phyloP scores from a whole-genome alignment of 1,140 invertebrate genomes.

The Aphelenchoides besseyi region DNA sequence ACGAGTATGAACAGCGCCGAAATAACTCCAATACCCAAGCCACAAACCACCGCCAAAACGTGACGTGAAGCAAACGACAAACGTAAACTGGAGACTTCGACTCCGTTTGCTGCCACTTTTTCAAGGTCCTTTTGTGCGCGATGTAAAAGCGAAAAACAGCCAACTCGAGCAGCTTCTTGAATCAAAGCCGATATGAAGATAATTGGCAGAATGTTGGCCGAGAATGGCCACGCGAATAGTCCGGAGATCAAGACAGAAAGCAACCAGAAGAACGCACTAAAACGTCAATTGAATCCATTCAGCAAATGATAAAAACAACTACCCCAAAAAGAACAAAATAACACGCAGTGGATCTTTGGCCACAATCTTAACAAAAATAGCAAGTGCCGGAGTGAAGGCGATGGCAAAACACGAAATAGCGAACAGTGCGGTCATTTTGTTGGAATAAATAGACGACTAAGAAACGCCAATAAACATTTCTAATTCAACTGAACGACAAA shows the following conservation, averaged over 20 bases:
- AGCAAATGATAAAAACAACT: conserved; percentile 14
- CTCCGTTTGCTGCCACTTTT: conserved; percentile 39
- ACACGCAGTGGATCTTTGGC: conserved; percentile 45
- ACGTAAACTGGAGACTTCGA: conserved; percentile 35
- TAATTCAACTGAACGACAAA: too few species aligned
- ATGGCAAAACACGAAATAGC: conserved; percentile 39
- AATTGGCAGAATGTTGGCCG: conserved; percentile 14
- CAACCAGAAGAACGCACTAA: conserved; percentile 45
- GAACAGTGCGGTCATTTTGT: conserved; percentile 41
- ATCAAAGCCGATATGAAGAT: conserved; percentile 34
- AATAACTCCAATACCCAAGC: conserved; percentile 47
- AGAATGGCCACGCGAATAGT: conserved; percentile 28
- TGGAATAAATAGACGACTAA: not conserved
- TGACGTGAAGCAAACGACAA: conserved; percentile 47
- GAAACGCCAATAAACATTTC: too few species aligned
- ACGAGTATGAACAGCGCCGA: conserved; percentile 45
- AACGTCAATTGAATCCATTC: conserved; percentile 16
- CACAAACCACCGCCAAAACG: conserved; percentile 48
- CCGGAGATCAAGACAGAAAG: conserved; percentile 37
- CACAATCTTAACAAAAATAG: conserved; percentile 36
- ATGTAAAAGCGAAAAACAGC: conserved; percentile 40
- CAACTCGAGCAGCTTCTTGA: conserved; percentile 34
- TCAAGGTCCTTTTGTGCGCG: conserved; percentile 43
- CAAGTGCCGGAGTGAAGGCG: conserved; percentile 37
- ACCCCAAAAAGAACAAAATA: conserved; percentile 47